These are phyloP conservation scores for Drosophila varians DNA, from an alignment of 1,140 invertebrate species.

Conservation along the genomic window DNA sequence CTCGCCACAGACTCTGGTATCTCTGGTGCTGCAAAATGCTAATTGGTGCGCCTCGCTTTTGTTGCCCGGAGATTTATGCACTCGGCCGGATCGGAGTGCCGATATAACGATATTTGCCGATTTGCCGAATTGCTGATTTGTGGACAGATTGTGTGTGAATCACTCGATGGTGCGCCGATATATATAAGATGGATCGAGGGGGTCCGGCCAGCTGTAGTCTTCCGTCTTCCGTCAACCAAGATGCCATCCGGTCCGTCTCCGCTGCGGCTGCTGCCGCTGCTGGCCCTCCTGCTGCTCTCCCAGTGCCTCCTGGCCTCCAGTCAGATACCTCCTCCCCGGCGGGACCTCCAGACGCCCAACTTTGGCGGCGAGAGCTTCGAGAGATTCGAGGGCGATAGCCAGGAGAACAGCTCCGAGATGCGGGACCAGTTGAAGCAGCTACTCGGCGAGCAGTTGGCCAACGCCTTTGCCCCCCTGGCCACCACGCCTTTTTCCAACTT, in stretches of 20 bases:
- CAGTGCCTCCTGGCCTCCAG: not conserved
- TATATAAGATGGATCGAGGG: conserved; percentile 24
- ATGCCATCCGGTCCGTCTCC: conserved; percentile 24
- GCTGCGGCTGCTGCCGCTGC: conserved; percentile 31
- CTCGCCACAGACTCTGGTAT: not conserved
- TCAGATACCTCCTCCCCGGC: conserved; percentile 10
- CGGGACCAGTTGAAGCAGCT: conserved; percentile 41
- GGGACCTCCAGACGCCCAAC: conserved; percentile 30
- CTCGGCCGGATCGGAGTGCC: conserved; percentile 8
- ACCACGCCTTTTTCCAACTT: conserved; percentile 32
- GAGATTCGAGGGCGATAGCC: conserved; percentile 5
- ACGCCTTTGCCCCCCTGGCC: conserved; percentile 52
- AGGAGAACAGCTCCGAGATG: conserved; percentile 30
- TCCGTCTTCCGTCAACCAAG: conserved; percentile 1
- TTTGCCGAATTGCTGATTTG: conserved; percentile 29
- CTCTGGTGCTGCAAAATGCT: conserved; percentile 33
- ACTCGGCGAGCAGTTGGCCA: conserved; percentile 47
- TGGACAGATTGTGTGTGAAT: conserved; percentile 23
- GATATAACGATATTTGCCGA: not conserved
- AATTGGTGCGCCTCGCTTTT: conserved; percentile 32
- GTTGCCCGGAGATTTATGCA: conserved; percentile 52
- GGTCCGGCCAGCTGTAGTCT: not conserved
- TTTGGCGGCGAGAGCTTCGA: conserved; percentile 43
- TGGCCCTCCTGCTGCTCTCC: not conserved
- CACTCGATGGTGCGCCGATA: not conserved